Conservation (phyloP, 53 echinoderm and acorn worm species). For the Antedon mediterranea region DNA sequence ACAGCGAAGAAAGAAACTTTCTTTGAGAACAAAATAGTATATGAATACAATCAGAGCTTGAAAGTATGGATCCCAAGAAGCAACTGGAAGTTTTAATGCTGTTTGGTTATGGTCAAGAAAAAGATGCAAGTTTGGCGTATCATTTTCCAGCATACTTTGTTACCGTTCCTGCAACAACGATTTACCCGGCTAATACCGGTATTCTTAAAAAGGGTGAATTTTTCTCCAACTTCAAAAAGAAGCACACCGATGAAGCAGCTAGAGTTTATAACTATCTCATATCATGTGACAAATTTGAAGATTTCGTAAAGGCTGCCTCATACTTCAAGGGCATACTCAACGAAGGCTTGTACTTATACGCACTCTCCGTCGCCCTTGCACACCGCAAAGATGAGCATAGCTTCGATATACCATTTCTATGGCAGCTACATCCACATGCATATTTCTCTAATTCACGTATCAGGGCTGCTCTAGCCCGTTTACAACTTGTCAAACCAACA, state of each 20-base stretch:
- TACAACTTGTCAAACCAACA: no score
- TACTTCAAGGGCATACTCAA: conserved; percentile 13
- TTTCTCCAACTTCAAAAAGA: conserved; percentile 33
- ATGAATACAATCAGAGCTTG: no score
- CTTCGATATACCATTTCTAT: conserved; percentile 17
- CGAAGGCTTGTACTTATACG: conserved; percentile 40
- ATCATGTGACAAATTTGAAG: conserved; percentile 11
- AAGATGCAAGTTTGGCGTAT: background rate
- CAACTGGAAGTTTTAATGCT: no score
- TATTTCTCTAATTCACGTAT: conserved; percentile 11
- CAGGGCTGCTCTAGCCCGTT: background rate
- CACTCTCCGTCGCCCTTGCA: conserved; percentile 19
- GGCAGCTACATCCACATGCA: conserved; percentile 18
- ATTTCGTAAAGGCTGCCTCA: conserved; percentile 11
- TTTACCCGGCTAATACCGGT: conserved; percentile 14
- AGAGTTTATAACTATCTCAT: conserved; percentile 22
- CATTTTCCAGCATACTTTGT: background rate
- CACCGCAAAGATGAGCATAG: conserved; percentile 16
- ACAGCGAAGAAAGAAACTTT: no score
- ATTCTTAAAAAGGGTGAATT: conserved; percentile 15
- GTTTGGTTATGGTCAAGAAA: background rate
- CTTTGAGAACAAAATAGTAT: no score
- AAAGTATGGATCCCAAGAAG: no score
- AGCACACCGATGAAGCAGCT: conserved; percentile 28
- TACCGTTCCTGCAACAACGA: background rate